Evolutionary conservation across 2,113 vertebrate genomes (phyloP).

Genomic region (Oceanites oceanicus): DNA sequence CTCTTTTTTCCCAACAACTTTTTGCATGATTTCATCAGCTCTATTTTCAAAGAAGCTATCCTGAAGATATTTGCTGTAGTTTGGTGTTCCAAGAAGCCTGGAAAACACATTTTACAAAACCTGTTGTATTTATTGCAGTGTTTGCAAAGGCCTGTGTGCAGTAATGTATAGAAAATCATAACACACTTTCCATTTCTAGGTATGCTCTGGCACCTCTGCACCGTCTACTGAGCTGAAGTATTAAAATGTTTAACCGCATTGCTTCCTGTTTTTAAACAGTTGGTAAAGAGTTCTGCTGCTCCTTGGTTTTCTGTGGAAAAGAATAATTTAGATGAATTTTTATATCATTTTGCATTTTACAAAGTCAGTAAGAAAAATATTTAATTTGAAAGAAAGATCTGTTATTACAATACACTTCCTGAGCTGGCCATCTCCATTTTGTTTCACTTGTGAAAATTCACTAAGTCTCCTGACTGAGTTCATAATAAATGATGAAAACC

Average conservation of each 20-base stretch:
- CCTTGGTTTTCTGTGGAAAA: neutral
- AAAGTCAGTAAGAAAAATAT: neutral
- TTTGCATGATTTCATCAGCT: neutral
- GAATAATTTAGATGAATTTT: neutral
- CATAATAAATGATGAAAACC: rapidly evolving
- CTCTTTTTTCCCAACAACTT: neutral
- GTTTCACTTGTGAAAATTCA: neutral
- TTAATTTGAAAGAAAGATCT: neutral
- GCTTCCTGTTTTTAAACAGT: neutral
- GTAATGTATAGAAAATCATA: neutral
- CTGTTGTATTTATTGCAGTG: neutral
- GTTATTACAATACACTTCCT: neutral
- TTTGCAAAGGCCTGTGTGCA: neutral
- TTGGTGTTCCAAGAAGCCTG: neutral
- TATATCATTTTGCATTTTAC: neutral
- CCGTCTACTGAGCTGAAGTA: neutral
- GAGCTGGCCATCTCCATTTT: neutral
- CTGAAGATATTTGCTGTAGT: neutral
- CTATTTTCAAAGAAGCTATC: neutral
- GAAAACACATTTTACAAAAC: neutral
- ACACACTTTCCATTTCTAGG: neutral
- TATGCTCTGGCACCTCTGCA: neutral
- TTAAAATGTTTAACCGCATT: neutral
- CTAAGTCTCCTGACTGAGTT: neutral
- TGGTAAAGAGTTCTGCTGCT: neutral